These are phyloP conservation scores for Lasioglossum calceatum DNA, from an alignment of 2,888 invertebrate species.

Conservation along the genomic window DNA sequence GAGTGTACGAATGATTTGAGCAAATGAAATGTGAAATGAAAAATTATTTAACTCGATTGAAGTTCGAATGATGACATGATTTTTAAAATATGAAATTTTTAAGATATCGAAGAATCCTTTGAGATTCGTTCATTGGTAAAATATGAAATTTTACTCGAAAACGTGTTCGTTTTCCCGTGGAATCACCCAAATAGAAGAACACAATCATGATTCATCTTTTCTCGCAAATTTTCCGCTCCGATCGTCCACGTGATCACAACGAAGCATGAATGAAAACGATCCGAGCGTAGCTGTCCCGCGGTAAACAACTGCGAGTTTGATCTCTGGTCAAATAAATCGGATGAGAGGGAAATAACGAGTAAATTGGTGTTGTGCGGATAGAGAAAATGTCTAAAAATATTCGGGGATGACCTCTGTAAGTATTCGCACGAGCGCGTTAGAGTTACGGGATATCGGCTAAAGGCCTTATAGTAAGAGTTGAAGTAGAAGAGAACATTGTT, in stretches of 20 bases:
- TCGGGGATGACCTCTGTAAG: constrained; percentile 1
- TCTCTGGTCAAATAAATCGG: not conserved
- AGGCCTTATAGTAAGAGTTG: not conserved
- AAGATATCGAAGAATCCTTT: too few species aligned
- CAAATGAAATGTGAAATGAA: too few species aligned
- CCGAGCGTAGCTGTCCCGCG: not conserved
- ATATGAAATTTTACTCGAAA: too few species aligned
- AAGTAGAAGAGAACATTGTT: not conserved
- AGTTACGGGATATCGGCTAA: constrained; percentile 34
- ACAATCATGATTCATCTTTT: too few species aligned
- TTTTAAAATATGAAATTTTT: too few species aligned
- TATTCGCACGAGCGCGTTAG: not conserved
- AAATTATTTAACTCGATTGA: too few species aligned
- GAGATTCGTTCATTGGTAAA: too few species aligned
- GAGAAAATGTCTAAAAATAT: constrained; percentile 22
- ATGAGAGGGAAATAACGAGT: not conserved
- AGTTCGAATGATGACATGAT: too few species aligned
- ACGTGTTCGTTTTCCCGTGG: too few species aligned
- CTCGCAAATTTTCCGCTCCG: not conserved
- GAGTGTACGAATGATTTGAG: not conserved
- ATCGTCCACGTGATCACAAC: not conserved
- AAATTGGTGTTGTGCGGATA: not conserved
- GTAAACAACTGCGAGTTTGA: not conserved
- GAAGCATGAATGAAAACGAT: not conserved
- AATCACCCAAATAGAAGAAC: too few species aligned